Evolutionary conservation across 2,113 vertebrate species (phyloP), one percentile per base, ranked within the genome.

Genomic region (Paramormyrops kingsleyae): DNA sequence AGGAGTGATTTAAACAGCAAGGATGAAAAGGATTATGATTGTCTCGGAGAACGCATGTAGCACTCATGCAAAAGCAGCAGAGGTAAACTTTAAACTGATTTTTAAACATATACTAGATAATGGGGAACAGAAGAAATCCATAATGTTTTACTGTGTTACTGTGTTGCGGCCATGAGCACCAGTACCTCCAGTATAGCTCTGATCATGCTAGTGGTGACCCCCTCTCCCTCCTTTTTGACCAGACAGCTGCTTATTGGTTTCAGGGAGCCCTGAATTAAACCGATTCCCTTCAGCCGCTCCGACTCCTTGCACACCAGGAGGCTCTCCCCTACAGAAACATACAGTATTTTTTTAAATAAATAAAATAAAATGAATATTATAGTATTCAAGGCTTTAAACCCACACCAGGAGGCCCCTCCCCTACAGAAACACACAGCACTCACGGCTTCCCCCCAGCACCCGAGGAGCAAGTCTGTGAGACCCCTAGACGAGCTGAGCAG

Each of bases 121-220:
- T 17, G n/a, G 8, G 8, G 24, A 66, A 66, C n/a, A 27, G n/a
- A 27, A n/a, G 9, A 66, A 66, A 66, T 66, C 3, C 9, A 2
- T 66, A 59, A 59, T 59, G 7, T 27, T 62, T 9, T 10, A 9
- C 24, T 10, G 59, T n/a, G 24, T 27, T 62, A 62, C 56, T n/a
- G 24, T n/a, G 52, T 53, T 21, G 5, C 19, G 17, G 53, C 8
- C 31, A 12, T n/a, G 15, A 59, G 31, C 27, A 0, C 7, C 7
- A n/a, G 53, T 94, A 99, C 99, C 97, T 99, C 98, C 74, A 99
- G 94, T 93, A 99, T 97, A 88, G 99, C 99, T 93, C 98, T 95
- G 87, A 98, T 96, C 99, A 99, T 98, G 91, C 97, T 98, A 7
- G 96, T 97, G 86, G 98, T 96, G 88, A 98, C 92, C 27, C 96